Evolutionary conservation across 2,113 vertebrate species (phyloP), one percentile per base, ranked within the genome.

Genomic region (Willisornis vidua): DNA sequence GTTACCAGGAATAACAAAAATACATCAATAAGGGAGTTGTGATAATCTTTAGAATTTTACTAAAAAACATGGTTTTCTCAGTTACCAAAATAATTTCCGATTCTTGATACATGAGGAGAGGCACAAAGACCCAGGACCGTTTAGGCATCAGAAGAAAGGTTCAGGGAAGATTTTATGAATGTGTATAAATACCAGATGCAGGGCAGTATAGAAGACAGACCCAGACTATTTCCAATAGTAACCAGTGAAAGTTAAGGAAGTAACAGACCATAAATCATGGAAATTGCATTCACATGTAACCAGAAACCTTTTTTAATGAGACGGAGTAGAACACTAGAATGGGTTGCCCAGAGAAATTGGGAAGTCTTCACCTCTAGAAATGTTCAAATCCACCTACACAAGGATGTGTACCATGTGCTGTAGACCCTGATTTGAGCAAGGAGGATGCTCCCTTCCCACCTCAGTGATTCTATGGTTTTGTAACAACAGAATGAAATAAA

Each of bases 401-500:
- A 0, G 0, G 14, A 31, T 3, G 4, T 39, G 19, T 85, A 43
- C 4, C 31, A 19, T 0, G 4, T 39, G 23, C 9, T 80, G 20
- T 6, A 76, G 26, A 52, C 5, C 5, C 12, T 72, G 43, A 65
- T 79, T 79, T 13, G 7, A 19, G 66, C 11, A 51, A 14, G 19
- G 14, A 86, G 4, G 17, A 37, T 77, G 37, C 19, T 54, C 20
- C 43, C 26, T 77, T 87, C 37, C 33, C 19, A 72, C 5, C 5
- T 46, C 45, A 63, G 33, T 1, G 3, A 43, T n/a, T 33, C 26
- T 24, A 29, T 22, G 9, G 25, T n/a, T 70, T 65, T 5, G 0
- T 55, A 80, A 43, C 7, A 74, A 61, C 14, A 61, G 17, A 55
- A 80, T n/a, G 39, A 67, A 95, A 72, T 52, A 59, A 48, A 73